Evolutionary conservation across 1,140 invertebrate genomes (phyloP).

Genomic region (Drusus annulatus): DNA sequence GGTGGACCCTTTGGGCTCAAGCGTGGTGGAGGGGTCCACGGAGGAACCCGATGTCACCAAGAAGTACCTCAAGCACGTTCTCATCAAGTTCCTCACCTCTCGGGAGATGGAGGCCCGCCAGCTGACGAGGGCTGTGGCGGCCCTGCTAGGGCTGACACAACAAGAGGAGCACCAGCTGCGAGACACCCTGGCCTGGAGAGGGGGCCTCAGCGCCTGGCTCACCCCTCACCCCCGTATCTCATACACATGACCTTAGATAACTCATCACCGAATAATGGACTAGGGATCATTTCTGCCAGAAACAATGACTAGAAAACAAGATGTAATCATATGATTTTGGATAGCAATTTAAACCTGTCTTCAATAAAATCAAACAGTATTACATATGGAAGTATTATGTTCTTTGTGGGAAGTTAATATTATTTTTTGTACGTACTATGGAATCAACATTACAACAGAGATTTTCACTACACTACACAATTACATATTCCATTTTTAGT

Average conservation of each 20-base stretch:
- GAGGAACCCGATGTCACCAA: conserved; percentile 84
- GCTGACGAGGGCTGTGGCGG: conserved; percentile 89
- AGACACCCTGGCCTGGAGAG: conserved; percentile 90
- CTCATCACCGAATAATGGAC: too few species aligned
- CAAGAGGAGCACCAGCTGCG: conserved; percentile 91
- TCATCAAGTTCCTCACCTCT: conserved; percentile 93
- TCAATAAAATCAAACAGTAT: too few species aligned
- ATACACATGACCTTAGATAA: conserved; percentile 49
- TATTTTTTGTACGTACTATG: too few species aligned
- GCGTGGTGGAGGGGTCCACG: conserved; percentile 67
- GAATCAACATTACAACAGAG: too few species aligned
- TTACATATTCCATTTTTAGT: too few species aligned
- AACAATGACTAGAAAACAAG: too few species aligned
- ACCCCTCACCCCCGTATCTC: conserved; percentile 59
- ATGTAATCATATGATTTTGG: too few species aligned
- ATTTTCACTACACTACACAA: too few species aligned
- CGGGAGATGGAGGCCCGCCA: conserved; percentile 91
- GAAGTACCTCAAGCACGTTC: conserved; percentile 89
- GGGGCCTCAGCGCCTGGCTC: conserved; percentile 82
- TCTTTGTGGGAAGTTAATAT: too few species aligned
- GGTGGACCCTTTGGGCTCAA: conserved; percentile 62
- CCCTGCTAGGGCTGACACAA: conserved; percentile 85
- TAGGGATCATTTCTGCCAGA: too few species aligned
- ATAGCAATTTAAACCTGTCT: too few species aligned
- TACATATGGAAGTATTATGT: too few species aligned